A percentile compares a stretch with the other conserved stretches of the same genome.
phyloP scores from a whole-genome alignment of 2,888 invertebrate genomes.

The Lycophotia porphyrea region DNA sequence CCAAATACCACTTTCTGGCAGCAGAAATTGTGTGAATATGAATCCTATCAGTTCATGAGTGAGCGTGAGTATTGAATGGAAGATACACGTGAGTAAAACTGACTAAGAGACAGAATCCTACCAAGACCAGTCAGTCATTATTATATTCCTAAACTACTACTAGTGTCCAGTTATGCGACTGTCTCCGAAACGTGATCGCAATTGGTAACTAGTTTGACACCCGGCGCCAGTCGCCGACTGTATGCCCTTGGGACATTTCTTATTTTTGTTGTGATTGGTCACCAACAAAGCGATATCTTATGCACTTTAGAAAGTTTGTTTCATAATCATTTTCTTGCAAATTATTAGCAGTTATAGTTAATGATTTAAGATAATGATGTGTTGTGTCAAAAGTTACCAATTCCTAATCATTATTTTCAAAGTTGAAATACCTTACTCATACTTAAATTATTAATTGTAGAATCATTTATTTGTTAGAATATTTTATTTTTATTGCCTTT shows the following conservation, averaged over 20 bases:
- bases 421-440: background rate
- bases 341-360: background rate
- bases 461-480: background rate
- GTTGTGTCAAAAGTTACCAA: background rate
- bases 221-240: background rate
- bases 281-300: conserved; percentile 20
- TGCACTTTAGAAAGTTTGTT: conserved; percentile 46
- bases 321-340: conserved; percentile 13
- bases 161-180: conserved; percentile 21
- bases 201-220: conserved; percentile 37
- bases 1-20: background rate
- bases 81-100: background rate
- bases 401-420: background rate
- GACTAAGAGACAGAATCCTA: background rate
- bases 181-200: conserved; percentile 39
- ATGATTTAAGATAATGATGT: conserved; percentile 1
- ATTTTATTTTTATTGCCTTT: background rate
- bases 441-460: background rate
- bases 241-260: conserved; percentile 49
- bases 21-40: background rate
- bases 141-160: background rate
- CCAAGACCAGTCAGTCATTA: background rate
- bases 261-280: conserved; percentile 32
- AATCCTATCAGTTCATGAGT: background rate
- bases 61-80: background rate